These are phyloP conservation scores for Saguinus imperator DNA, from an alignment of 2,113 vertebrate genomes.

Conservation along the genomic window DNA sequence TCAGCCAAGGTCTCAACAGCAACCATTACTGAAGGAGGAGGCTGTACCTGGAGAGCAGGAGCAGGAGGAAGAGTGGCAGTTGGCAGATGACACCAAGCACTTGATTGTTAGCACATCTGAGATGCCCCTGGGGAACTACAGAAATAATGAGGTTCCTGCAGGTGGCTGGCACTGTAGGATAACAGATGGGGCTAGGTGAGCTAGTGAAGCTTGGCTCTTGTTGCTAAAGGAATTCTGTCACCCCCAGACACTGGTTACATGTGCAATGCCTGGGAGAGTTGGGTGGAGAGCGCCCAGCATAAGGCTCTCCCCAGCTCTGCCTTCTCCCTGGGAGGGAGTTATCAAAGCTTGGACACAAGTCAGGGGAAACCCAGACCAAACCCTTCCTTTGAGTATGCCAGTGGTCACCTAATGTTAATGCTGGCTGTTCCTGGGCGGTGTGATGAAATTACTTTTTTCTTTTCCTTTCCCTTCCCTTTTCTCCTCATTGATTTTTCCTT, in stretches of 20 bases:
- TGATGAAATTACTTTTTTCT: accelerated
- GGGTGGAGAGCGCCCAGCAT: background rate
- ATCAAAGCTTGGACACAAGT: background rate
- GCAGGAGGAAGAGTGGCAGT: background rate
- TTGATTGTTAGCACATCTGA: background rate
- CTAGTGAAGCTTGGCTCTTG: background rate
- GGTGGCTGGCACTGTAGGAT: background rate
- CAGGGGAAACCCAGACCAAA: too few relatives aligned
- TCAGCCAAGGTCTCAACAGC: background rate
- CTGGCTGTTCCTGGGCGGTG: background rate
- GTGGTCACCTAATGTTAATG: background rate
- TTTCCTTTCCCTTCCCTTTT: too few relatives aligned
- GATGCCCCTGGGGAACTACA: background rate
- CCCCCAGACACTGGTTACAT: background rate
- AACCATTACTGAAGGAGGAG: background rate
- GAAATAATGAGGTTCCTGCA: background rate
- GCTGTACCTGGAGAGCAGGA: background rate
- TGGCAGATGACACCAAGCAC: background rate
- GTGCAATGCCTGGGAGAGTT: too few relatives aligned
- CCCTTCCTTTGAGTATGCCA: too few relatives aligned
- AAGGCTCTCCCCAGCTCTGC: background rate
- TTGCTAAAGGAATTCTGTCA: background rate
- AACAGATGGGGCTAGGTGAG: background rate
- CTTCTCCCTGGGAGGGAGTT: too few relatives aligned
- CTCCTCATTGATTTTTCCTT: background rate